Base-by-base conservation (phyloP, 1,140 invertebrate genomes). In the Scaptodrosophila lebanonensis region DNA sequence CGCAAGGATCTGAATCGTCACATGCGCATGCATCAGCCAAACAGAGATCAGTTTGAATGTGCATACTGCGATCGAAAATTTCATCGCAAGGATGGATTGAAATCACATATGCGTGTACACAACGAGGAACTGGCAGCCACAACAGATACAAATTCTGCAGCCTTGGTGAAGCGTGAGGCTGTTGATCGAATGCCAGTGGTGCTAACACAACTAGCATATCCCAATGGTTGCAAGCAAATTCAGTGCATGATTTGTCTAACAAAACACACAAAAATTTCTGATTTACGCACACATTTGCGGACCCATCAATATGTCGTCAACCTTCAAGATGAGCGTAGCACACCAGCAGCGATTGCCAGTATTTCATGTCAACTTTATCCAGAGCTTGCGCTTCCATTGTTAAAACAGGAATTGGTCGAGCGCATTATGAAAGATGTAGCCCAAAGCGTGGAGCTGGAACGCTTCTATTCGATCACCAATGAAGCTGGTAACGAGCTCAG, bases 1-100 rank as follows among this genome's bases (percentile, higher is more conserved):
- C 88, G 88, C 50, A 89, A 89, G 50, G 85, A 89, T 57, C 79
- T 90, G 0, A 86, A 86, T 6, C 88, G 88, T 30, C 89, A 90
- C 63, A 83, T 75, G 9, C 88, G 87, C 22, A 75, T 87, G 22
- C 89, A 90, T 49, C 82, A 87, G 53, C 84, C 86, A 0, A 68
- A 84, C 16, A 85, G 86, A 7, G 89, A 89, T 43, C 82, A 83
- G 18, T 89, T 86, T 43, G 86, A 89, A 49, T 90, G 89, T 44
- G 67, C 87, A 3, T 65, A 87, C 8, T 90, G 89, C 54, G 83
- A 88, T 2, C 89, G 88, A 51, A 89, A 88, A 60, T 90, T 89
- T 32, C 85, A 88, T 40, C 86, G 89, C 20, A 89, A 88, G 51
- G 88, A 89, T 58, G 88, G 89, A 5, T 58, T 86, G 0, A 77